Conservation (phyloP, 2,113 vertebrate genomes). For the Chaenocephalus aceratus region DNA sequence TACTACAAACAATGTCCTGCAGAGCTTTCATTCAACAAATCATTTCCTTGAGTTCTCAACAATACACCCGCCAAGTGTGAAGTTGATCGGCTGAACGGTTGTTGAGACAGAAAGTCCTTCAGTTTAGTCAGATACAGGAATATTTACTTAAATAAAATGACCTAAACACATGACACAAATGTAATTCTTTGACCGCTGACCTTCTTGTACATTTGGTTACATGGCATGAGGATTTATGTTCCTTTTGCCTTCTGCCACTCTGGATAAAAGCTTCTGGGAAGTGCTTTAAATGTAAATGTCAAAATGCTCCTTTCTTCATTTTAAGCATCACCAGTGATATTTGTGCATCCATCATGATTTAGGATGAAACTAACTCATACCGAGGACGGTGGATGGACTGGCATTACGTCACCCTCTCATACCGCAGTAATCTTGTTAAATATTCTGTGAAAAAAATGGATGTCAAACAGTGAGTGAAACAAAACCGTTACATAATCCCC, state of each 20-base stretch:
- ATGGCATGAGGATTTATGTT: constrained; percentile 12
- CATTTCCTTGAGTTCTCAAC: no score
- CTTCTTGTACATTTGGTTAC: not conserved
- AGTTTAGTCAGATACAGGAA: no score
- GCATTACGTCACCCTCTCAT: constrained; percentile 19
- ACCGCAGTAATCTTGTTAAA: constrained; percentile 21
- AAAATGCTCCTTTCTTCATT: constrained; percentile 8
- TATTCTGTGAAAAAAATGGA: not conserved
- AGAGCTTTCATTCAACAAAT: no score
- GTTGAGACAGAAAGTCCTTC: no score
- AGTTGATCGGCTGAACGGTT: no score
- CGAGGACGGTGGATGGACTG: not conserved
- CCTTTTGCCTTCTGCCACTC: not conserved
- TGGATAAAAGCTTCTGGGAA: constrained; percentile 19
- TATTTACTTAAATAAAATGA: no score
- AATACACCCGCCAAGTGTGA: no score
- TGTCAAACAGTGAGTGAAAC: constrained; percentile 2
- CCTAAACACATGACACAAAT: not conserved
- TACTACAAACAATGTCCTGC: no score
- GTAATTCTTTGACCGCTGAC: not conserved
- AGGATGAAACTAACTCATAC: constrained; percentile 29
- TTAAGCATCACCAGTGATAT: constrained; percentile 8
- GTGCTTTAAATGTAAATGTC: constrained; percentile 14
- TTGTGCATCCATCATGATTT: constrained; percentile 40
- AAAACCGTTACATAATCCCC: constrained; percentile 25